Conservation (phyloP, 2,797 vertebrate genomes). For the Ctenochaetus hawaiiensis region DNA sequence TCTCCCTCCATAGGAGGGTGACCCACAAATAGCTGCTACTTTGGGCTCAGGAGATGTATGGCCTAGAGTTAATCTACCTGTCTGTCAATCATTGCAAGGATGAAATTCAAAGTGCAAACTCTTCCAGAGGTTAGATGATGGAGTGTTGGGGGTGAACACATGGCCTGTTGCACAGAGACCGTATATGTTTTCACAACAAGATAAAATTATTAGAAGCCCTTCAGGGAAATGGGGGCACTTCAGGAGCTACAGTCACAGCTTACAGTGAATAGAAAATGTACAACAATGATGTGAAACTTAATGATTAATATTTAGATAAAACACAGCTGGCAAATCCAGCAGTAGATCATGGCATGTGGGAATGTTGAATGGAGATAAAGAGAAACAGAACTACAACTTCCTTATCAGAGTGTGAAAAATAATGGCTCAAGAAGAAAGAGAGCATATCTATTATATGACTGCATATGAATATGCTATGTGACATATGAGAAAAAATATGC, state of each 20-base stretch:
- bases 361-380: neutral
- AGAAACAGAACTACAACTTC: neutral
- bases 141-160: neutral
- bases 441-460: neutral
- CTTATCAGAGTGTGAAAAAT: constrained; percentile 1
- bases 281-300: neutral
- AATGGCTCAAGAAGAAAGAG: neutral
- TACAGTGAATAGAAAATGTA: neutral
- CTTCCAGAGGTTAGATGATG: constrained; percentile 11
- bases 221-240: neutral
- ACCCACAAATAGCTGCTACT: constrained; percentile 25
- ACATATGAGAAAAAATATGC: neutral
- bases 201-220: constrained; percentile 9
- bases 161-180: neutral
- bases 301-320: neutral
- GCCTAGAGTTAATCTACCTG: constrained; percentile 27
- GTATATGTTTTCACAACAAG: constrained; percentile 1
- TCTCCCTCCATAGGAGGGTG: constrained; percentile 37
- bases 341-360: neutral
- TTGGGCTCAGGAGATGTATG: constrained; percentile 10
- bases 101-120: constrained; percentile 18
- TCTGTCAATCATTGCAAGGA: constrained; percentile 46
- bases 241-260: neutral
- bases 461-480: neutral
- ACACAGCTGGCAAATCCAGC: neutral